Evolutionary conservation across 2,113 vertebrate genomes (phyloP).

Genomic region (Triplophysa dalaica): DNA sequence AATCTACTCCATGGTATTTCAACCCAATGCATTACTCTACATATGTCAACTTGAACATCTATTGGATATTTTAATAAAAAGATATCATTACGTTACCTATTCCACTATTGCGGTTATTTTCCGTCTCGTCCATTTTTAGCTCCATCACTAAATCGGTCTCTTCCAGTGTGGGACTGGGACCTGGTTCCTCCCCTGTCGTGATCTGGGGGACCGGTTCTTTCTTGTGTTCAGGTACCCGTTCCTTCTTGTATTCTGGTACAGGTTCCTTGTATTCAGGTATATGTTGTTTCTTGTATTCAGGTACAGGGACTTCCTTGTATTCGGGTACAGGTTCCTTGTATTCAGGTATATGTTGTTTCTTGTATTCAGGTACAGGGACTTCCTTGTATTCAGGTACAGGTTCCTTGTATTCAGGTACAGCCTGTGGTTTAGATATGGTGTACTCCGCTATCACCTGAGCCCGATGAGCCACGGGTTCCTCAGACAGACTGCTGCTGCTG

Average conservation of each 20-base stretch:
- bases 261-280: not conserved
- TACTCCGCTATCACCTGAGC: slow-evolving; percentile 1
- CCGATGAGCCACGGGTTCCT: slow-evolving; percentile 37
- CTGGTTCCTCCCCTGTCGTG: slow-evolving; percentile 59
- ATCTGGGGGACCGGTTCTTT: not conserved
- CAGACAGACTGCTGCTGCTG: slow-evolving; percentile 68
- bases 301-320: too few relatives aligned
- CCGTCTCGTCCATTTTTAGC: slow-evolving; percentile 78
- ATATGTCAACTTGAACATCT: too few relatives aligned
- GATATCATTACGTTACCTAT: slow-evolving; percentile 75
- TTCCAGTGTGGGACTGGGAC: slow-evolving; percentile 53
- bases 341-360: not conserved
- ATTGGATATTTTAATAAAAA: not conserved
- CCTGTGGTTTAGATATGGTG: not conserved
- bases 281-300: too few relatives aligned
- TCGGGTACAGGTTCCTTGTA: not conserved
- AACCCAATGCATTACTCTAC: too few relatives aligned
- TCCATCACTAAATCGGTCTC: slow-evolving; percentile 69
- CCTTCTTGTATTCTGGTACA: not conserved
- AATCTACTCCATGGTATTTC: too few relatives aligned
- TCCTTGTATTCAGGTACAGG: too few relatives aligned
- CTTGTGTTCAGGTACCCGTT: not conserved
- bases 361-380: too few relatives aligned
- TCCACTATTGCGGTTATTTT: slow-evolving; percentile 83
- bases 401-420: slow-evolving; percentile 3